Conservation (phyloP, 1,140 invertebrate genomes). For the Diorhabda carinulata region DNA sequence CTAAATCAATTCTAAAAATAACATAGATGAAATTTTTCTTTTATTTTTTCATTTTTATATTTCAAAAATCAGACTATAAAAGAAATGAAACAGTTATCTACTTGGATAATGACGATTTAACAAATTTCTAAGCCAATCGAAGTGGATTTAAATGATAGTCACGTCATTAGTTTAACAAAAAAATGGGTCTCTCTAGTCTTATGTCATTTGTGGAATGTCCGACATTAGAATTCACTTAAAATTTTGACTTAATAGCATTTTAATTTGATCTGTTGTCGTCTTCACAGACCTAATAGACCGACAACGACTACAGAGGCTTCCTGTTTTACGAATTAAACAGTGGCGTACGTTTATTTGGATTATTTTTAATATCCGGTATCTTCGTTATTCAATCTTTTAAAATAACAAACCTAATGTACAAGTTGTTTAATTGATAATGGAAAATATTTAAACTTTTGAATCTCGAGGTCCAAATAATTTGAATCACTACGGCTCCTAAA, state of each 20-base stretch:
- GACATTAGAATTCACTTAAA: conserved; percentile 35
- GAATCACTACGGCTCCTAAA: too few relatives aligned
- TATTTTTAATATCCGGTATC: too few relatives aligned
- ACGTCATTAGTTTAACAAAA: conserved; percentile 13
- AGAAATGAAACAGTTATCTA: too few relatives aligned
- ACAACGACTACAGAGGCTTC: conserved; percentile 23
- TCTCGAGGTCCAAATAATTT: too few relatives aligned
- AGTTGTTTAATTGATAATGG: too few relatives aligned
- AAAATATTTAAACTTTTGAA: too few relatives aligned
- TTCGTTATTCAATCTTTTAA: too few relatives aligned
- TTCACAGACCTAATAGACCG: conserved; percentile 19
- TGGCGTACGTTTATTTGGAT: not conserved
- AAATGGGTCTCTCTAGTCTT: not conserved
- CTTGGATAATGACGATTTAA: not conserved
- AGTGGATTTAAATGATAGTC: conserved; percentile 25
- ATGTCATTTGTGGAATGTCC: conserved; percentile 25
- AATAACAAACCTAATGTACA: too few relatives aligned
- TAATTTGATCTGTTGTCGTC: conserved; percentile 33
- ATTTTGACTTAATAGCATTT: conserved; percentile 32
- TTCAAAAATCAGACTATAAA: too few relatives aligned
- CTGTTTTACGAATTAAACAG: conserved; percentile 25
- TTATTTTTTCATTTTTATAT: too few relatives aligned
- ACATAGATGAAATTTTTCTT: too few relatives aligned
- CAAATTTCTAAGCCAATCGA: not conserved
- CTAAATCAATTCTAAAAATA: too few relatives aligned